Base-by-base conservation (phyloP, 2,888 invertebrate genomes). In the Petrolisthes manimaculis region DNA sequence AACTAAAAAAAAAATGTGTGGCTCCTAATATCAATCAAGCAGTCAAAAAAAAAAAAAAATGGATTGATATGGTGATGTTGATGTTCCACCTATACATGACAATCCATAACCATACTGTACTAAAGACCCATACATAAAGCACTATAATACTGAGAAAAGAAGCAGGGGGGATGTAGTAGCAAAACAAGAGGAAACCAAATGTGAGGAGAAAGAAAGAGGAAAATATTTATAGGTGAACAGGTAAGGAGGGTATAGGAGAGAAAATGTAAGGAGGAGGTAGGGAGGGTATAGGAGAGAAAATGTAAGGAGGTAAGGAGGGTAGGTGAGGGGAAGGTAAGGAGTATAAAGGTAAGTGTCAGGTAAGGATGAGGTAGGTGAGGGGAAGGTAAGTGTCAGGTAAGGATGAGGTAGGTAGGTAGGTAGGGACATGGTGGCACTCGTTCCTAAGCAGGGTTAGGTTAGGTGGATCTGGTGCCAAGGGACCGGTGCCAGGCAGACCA, bases 401-500 rank as follows among this genome's bases (percentile, higher is more conserved):
- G n/a, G 21, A 71, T 71, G 3, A 71, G 71, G 71, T 3, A 71
- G n/a, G 71, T n/a, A 71, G 71, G n/a, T 71, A 71, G 37, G 37
- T 37, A 2, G 37, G 37, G 37, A 2, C 37, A 37, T 37, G 37
- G 37, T 37, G 2, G 37, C 37, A 37, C 37, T 37, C 37, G 37
- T 37, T 37, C 61, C 71, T 71, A 4, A n/a, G 71, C 21, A 21
- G 71, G 14, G 71, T 6, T 12, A 21, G 18, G 18, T 71, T 14
- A n/a, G 71, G 18, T 12, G 71, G 18, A 1, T 71, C n/a, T 71
- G 71, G 71, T 71, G 71, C 71, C 71, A 71, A 71, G 71, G 71
- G 71, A 71, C 18, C 71, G 71, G 71, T 71, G 71, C 71, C 71
- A 71, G 71, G 71, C 71, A 71, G 71, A 71, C 71, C 71, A 71